Evolutionary conservation across 2,113 vertebrate species (phyloP).

Genomic region (Rhineura floridana): DNA sequence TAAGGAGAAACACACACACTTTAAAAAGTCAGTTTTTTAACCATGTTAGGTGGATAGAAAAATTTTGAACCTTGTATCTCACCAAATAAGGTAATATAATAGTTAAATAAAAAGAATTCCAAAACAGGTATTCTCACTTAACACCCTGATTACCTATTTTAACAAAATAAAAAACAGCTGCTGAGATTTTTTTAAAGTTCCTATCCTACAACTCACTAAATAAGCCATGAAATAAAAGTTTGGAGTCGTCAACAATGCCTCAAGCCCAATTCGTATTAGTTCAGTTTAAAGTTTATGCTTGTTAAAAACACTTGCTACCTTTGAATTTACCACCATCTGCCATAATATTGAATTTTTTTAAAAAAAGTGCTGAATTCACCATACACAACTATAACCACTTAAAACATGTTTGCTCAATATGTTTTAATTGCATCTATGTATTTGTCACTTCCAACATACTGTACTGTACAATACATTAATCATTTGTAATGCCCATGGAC

Average conservation of each 20-base stretch:
- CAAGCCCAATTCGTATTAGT: background rate
- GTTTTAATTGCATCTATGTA: background rate
- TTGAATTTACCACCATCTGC: background rate
- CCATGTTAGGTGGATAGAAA: no score
- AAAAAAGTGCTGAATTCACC: background rate
- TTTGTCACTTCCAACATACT: background rate
- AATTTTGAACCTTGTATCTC: background rate
- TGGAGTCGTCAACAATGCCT: background rate
- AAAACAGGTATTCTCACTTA: background rate
- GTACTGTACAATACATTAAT: background rate
- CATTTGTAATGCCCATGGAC: background rate
- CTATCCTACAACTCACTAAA: background rate
- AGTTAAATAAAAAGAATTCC: background rate
- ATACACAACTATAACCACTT: background rate
- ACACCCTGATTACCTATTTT: background rate
- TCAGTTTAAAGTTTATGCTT: background rate
- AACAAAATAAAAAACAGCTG: background rate
- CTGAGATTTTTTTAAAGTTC: background rate
- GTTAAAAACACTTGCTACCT: background rate
- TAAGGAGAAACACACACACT: no score
- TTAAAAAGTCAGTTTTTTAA: no score
- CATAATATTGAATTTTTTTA: background rate
- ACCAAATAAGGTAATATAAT: background rate
- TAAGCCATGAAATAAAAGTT: background rate
- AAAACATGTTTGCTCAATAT: constrained; percentile 3